Percentiles rank a stretch among this genome's conserved stretches.
Conservation (phyloP, 2,113 vertebrate species). For the Serilophus lunatus region DNA sequence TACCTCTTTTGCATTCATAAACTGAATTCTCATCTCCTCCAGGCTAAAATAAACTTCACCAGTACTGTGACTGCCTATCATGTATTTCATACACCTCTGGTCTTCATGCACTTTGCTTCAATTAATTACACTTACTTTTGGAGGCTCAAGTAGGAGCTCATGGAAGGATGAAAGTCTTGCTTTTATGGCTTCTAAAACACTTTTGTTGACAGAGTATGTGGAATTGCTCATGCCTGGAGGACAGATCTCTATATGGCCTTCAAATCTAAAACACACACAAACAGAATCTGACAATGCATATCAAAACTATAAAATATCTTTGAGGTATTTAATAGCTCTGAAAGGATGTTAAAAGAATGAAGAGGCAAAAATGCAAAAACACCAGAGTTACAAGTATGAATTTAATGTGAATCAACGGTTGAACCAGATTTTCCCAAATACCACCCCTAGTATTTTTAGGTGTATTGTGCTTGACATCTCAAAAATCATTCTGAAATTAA, state of each 20-base stretch:
- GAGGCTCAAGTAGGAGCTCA: conserved; percentile 92
- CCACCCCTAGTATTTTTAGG: neutral
- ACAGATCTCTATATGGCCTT: conserved; percentile 93
- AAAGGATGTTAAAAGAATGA: neutral
- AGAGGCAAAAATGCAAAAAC: neutral
- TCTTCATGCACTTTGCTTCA: neutral
- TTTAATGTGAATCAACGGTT: neutral
- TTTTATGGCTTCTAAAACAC: conserved; percentile 94
- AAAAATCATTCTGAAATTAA: neutral
- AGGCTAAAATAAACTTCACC: neutral
- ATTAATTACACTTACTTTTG: conserved; percentile 83
- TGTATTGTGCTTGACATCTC: neutral
- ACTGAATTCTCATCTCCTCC: neutral
- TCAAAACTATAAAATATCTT: neutral
- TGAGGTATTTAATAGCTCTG: neutral
- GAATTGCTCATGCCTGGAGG: conserved; percentile 92
- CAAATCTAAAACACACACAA: conserved; percentile 79
- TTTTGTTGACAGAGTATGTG: conserved; percentile 90
- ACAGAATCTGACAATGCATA: neutral
- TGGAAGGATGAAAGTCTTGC: conserved; percentile 93
- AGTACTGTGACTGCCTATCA: neutral
- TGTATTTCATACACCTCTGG: neutral
- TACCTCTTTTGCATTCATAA: neutral
- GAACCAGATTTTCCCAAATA: neutral
- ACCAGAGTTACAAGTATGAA: neutral